Conservation (phyloP, 2,888 invertebrate species). For the Lepidocyrtoides sp. region DNA sequence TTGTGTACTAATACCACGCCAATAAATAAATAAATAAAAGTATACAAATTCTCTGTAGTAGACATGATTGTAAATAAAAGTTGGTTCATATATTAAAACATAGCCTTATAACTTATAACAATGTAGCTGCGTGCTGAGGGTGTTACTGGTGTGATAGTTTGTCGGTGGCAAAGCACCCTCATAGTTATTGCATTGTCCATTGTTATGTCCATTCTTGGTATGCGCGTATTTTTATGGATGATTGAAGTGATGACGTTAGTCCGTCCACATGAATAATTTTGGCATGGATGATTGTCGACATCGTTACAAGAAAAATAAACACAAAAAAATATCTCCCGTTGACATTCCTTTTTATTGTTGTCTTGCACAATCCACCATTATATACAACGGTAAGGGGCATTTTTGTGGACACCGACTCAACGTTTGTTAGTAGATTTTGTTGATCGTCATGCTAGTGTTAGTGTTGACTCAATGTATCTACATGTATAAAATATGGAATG, state of each 20-base stretch:
- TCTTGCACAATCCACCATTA: background rate
- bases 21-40: background rate
- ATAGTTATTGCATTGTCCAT: background rate
- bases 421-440: background rate
- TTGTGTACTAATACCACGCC: background rate
- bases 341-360: background rate
- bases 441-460: background rate
- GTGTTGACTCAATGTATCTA: too few relatives aligned
- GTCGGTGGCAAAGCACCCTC: background rate
- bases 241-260: constrained; percentile 9
- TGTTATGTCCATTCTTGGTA: background rate
- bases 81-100: too few relatives aligned
- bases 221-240: background rate
- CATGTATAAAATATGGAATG: too few relatives aligned
- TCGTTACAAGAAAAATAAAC: background rate
- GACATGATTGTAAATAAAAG: too few relatives aligned
- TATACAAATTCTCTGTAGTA: too few relatives aligned
- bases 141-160: background rate
- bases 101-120: too few relatives aligned
- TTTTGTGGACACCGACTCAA: background rate
- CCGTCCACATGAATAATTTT: background rate
- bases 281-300: background rate
- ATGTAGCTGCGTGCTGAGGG: background rate
- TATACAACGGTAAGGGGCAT: background rate
- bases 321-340: background rate